Conservation (phyloP, 2,113 vertebrate genomes). For the Pica pica region DNA sequence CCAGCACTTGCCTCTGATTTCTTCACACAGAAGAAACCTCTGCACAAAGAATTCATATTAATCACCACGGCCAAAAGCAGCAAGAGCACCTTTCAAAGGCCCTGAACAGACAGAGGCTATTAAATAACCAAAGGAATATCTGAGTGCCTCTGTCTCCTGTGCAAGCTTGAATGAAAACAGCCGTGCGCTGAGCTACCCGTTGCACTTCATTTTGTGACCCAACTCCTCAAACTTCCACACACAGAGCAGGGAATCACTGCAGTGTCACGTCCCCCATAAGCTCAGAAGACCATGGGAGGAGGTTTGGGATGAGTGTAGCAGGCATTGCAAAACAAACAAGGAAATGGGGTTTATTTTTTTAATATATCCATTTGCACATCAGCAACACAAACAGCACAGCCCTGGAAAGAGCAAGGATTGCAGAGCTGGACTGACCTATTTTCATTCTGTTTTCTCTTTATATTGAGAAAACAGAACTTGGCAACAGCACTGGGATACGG, state of each 20-base stretch:
- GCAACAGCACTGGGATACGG: background rate
- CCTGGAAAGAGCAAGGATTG: background rate
- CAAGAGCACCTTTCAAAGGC: conserved; percentile 33
- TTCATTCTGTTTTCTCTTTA: background rate
- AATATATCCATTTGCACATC: background rate
- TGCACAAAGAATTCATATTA: background rate
- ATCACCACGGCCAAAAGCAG: conserved; percentile 31
- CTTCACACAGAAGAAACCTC: background rate
- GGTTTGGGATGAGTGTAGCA: background rate
- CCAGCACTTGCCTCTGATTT: background rate
- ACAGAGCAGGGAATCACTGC: background rate
- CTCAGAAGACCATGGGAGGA: background rate
- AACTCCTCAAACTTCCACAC: background rate
- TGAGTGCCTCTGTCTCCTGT: background rate
- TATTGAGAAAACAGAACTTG: background rate
- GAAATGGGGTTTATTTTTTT: background rate
- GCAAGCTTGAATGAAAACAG: background rate
- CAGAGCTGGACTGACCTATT: background rate
- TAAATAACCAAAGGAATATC: background rate
- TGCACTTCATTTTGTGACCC: background rate
- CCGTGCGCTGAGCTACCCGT: fast-evolving
- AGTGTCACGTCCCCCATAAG: background rate
- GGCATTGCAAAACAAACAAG: conserved; percentile 1
- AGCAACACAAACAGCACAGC: background rate
- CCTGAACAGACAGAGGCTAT: background rate